Percentiles rank a stretch among this genome's conserved stretches.
Evolutionary conservation across 2,113 vertebrate genomes (phyloP).

Genomic region (Trogon surrucura): DNA sequence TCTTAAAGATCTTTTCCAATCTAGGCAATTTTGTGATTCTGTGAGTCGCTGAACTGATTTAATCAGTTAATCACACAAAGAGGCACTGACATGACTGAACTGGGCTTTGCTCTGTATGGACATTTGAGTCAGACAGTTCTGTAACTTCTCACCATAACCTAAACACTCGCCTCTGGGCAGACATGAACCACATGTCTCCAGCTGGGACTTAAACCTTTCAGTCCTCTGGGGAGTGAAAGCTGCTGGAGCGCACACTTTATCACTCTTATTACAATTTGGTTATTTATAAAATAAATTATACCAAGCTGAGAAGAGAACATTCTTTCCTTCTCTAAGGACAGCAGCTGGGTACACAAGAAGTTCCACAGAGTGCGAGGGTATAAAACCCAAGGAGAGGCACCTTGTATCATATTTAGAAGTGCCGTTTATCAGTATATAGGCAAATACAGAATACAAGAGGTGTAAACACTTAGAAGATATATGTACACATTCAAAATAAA

Average conservation of each 20-base stretch:
- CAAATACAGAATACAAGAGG: neutral
- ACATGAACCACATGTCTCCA: rapidly evolving
- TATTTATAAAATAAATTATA: neutral
- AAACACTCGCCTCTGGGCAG: neutral
- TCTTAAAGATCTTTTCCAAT: too few species aligned
- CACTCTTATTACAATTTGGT: neutral
- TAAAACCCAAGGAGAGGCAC: neutral
- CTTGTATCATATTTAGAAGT: neutral
- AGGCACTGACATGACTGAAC: neutral
- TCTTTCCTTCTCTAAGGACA: neutral
- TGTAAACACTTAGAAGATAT: neutral
- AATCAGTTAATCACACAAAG: neutral
- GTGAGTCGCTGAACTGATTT: neutral
- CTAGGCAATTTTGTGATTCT: too few species aligned
- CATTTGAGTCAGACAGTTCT: neutral
- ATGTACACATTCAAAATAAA: neutral
- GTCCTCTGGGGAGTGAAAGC: neutral
- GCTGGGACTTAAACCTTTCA: neutral
- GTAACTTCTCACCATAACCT: neutral
- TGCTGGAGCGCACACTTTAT: neutral
- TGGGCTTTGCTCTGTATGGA: neutral
- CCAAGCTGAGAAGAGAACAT: neutral
- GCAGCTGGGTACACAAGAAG: neutral
- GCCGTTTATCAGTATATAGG: neutral
- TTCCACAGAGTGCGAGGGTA: neutral